Evolutionary conservation across 2,888 invertebrate genomes (phyloP).

Genomic region (Protodeltote pygarga): DNA sequence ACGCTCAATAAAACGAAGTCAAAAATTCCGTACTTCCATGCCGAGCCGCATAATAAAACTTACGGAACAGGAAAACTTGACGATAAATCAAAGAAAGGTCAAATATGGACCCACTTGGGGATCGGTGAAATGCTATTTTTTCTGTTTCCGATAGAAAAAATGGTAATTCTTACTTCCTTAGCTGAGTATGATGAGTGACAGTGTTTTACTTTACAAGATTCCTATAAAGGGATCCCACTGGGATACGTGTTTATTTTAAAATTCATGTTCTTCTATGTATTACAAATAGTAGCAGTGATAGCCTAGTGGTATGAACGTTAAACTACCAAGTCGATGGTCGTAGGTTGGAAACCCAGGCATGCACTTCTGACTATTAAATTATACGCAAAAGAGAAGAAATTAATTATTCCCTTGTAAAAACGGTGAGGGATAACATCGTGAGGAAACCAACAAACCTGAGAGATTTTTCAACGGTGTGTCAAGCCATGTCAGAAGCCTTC

Average conservation of each 20-base stretch:
- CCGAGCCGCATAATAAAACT: slow-evolving; percentile 74
- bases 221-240: not conserved
- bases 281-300: too few relatives aligned
- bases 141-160: slow-evolving; percentile 44
- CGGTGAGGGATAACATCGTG: too few relatives aligned
- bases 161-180: slow-evolving; percentile 31
- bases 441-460: too few relatives aligned
- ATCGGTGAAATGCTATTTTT: slow-evolving; percentile 55
- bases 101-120: slow-evolving; percentile 68
- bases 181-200: slow-evolving; percentile 15
- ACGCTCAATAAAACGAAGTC: slow-evolving; percentile 74
- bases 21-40: slow-evolving; percentile 65
- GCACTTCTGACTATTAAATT: too few relatives aligned
- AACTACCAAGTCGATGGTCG: too few relatives aligned
- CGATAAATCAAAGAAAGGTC: slow-evolving; percentile 81
- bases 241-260: not conserved
- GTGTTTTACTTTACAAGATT: slow-evolving; percentile 10
- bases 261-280: too few relatives aligned
- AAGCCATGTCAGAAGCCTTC: too few relatives aligned
- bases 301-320: too few relatives aligned
- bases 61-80: slow-evolving; percentile 67
- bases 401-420: too few relatives aligned
- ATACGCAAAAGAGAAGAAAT: too few relatives aligned
- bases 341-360: too few relatives aligned
- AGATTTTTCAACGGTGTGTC: too few relatives aligned